A percentile compares a stretch with the other conserved stretches of the same genome.
These are phyloP conservation scores for Capricornis sumatraensis DNA, from an alignment of 2,113 vertebrate species.

Conservation along the genomic window DNA sequence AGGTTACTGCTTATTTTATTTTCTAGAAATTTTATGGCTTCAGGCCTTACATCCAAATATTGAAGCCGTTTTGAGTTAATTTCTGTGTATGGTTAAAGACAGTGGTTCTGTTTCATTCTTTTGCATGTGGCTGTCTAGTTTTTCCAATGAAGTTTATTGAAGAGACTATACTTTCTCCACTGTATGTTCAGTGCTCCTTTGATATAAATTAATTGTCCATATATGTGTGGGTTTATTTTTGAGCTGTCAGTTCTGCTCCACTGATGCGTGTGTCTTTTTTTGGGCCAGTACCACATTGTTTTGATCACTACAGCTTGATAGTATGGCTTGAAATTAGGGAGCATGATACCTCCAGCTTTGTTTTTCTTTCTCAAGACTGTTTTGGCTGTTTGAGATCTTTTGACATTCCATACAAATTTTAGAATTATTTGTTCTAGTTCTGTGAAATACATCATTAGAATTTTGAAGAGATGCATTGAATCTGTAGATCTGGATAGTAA, in stretches of 20 bases:
- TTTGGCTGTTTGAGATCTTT: not conserved
- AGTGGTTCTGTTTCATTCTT: not conserved
- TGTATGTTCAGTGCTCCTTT: not conserved
- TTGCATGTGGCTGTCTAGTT: not conserved
- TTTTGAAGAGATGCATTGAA: not conserved
- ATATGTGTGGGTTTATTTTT: not conserved
- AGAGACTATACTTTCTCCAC: not conserved
- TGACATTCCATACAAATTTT: not conserved
- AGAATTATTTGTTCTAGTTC: not conserved
- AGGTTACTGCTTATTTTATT: not conserved
- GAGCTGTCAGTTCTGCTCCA: not conserved
- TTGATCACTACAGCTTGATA: not conserved
- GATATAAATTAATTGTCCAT: not conserved
- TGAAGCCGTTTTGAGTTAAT: not conserved
- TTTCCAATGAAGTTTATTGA: not conserved
- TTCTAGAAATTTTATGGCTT: not conserved
- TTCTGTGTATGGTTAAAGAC: not conserved
- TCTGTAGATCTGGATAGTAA: not conserved
- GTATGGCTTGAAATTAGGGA: not conserved
- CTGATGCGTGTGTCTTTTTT: not conserved
- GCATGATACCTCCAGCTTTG: not conserved
- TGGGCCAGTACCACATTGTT: not conserved
- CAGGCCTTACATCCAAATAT: not conserved
- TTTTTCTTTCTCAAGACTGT: not conserved
- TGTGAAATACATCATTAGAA: not conserved